These are phyloP conservation scores for Leptinotarsa defecta DNA, from an alignment of 1,140 invertebrate genomes.

Conservation along the genomic window DNA sequence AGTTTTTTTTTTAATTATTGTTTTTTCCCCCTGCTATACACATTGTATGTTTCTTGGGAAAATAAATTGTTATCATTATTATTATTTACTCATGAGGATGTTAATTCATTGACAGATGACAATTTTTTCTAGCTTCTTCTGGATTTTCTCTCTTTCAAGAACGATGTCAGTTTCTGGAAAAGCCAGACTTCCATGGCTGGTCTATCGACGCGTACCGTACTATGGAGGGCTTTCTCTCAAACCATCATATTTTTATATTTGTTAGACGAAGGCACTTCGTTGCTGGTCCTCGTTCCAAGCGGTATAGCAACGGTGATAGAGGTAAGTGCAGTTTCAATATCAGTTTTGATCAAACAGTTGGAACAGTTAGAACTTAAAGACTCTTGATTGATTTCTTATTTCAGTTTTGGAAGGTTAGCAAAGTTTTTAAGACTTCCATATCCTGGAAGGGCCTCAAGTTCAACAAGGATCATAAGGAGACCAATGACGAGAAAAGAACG, in stretches of 20 bases:
- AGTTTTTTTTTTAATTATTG: too few relatives aligned
- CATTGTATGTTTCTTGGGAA: too few relatives aligned
- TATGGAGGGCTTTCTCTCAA: slow-evolving; percentile 94
- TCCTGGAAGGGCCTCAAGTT: slow-evolving; percentile 56
- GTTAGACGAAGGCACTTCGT: slow-evolving; percentile 88
- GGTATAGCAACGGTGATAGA: slow-evolving; percentile 88
- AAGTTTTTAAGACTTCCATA: slow-evolving; percentile 78
- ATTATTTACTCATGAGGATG: too few relatives aligned
- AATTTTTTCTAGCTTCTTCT: slow-evolving; percentile 80
- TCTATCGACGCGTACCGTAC: slow-evolving; percentile 82
- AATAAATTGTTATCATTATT: too few relatives aligned
- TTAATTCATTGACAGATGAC: too few relatives aligned
- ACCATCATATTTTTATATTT: slow-evolving; percentile 93
- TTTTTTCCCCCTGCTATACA: too few relatives aligned
- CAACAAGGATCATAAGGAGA: slow-evolving; percentile 53
- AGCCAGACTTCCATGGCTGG: slow-evolving; percentile 83
- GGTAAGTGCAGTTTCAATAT: slow-evolving; percentile 56
- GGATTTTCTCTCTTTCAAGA: slow-evolving; percentile 97
- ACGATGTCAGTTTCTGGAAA: slow-evolving; percentile 95
- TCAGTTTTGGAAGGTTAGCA: slow-evolving; percentile 93
- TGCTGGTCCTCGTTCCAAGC: slow-evolving; percentile 86
- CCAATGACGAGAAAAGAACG: slow-evolving; percentile 77
- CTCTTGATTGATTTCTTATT: slow-evolving; percentile 24
- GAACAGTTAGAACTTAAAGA: too few relatives aligned
- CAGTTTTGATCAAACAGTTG: not conserved